These are phyloP conservation scores for Myzus persicae DNA, from an alignment of 1,140 invertebrate species.

Conservation along the genomic window DNA sequence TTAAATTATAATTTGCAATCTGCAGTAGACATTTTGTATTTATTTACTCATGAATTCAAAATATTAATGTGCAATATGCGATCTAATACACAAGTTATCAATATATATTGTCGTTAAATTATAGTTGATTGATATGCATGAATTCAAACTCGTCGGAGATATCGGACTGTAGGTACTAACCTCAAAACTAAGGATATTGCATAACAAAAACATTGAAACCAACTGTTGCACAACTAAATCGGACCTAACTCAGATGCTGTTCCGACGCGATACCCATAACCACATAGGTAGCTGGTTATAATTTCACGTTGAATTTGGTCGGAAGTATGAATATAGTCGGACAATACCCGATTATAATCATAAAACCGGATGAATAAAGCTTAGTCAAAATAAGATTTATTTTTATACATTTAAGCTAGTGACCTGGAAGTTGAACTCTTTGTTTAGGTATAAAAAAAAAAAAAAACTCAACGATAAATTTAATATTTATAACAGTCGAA, in stretches of 20 bases:
- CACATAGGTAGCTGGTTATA: too few species aligned
- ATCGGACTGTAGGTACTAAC: background rate
- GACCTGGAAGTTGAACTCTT: background rate
- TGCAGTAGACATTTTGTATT: too few species aligned
- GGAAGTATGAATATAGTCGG: too few species aligned
- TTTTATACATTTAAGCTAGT: background rate
- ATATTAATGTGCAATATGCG: too few species aligned
- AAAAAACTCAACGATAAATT: background rate
- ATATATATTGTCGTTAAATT: too few species aligned
- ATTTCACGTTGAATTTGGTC: background rate
- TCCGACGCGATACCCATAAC: too few species aligned
- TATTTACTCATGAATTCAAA: too few species aligned
- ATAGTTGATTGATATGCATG: too few species aligned
- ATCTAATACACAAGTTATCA: too few species aligned
- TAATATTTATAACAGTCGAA: background rate
- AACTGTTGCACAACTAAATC: background rate
- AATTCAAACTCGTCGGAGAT: too few species aligned
- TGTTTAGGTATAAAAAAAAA: background rate
- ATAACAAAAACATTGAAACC: background rate
- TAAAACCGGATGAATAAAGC: background rate
- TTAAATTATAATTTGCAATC: background rate
- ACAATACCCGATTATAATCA: too few species aligned
- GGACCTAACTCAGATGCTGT: too few species aligned
- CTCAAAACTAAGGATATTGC: rapidly evolving
- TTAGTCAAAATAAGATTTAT: background rate